A percentile compares a stretch with the other conserved stretches of the same genome.
Evolutionary conservation across 2,888 invertebrate genomes (phyloP).

Genomic region (Synanthedon myopaeformis): DNA sequence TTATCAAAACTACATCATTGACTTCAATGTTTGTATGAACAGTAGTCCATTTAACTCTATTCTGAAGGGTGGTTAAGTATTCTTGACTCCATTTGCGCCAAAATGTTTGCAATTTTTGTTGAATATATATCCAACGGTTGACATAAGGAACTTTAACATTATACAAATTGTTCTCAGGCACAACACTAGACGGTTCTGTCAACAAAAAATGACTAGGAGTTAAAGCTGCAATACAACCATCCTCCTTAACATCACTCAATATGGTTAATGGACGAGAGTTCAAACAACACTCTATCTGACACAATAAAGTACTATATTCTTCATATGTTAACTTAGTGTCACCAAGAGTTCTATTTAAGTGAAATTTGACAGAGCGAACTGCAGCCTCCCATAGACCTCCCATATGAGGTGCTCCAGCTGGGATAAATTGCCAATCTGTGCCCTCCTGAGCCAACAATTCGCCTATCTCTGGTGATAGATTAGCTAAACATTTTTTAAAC

Average conservation of each 20-base stretch:
- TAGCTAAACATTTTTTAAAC: not conserved
- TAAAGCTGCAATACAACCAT: no score
- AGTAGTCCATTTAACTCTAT: not conserved
- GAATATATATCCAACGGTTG: not conserved
- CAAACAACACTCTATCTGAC: no score
- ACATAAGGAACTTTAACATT: not conserved
- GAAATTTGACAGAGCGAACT: no score
- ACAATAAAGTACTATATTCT: no score
- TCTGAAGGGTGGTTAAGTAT: not conserved
- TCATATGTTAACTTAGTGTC: no score
- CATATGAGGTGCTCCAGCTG: conserved; percentile 10
- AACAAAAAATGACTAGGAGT: no score
- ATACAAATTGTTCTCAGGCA: no score
- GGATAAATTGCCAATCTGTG: conserved; percentile 15
- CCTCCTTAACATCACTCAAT: no score
- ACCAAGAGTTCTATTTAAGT: no score
- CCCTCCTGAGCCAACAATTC: conserved; percentile 4
- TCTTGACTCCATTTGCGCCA: not conserved
- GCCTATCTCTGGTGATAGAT: conserved; percentile 2
- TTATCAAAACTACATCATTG: not conserved
- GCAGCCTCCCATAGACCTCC: no score
- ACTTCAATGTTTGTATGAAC: not conserved
- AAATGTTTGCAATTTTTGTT: not conserved
- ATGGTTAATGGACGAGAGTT: no score
- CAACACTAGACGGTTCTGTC: no score